Evolutionary conservation across 2,888 invertebrate species (phyloP), one percentile per base, ranked within the genome.

Genomic region (Drosophila ustulata): DNA sequence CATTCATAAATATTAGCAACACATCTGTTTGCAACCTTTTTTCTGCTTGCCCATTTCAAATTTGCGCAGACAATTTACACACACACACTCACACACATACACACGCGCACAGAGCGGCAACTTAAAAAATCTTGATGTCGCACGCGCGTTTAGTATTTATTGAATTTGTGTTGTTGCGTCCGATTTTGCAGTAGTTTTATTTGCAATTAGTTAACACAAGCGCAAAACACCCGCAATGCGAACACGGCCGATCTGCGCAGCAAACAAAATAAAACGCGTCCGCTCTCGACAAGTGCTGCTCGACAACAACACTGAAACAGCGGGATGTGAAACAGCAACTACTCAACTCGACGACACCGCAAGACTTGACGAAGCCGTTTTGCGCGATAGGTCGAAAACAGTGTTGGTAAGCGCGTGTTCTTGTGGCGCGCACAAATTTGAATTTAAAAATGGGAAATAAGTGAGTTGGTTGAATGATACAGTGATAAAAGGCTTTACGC

Each of bases 121-220:
- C 50, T 78, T 51, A 58, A 66, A 67, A 67, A 66, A 73, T 73
- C 68, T 64, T 52, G 25, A 55, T n/a, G 57, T 57, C 64, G 51
- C 63, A n/a, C 39, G 18, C 47, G 26, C 52, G 39, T 39, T 50
- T 46, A n/a, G 30, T 32, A 26, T 47, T 56, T 75, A 69, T 78
- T 69, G 64, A 78, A 78, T 74, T 61, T 63, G 23, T 39, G 28
- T 28, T 28, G 5, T 28, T 75, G 30, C 53, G 59, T 25, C 69
- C 65, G 62, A 65, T 49, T 75, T 61, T 66, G 49, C 65, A 56
- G 51, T 70, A 63, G 70, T 66, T 76, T 68, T 57, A 62, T 79
- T 76, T 57, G 79, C 70, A 78, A 69, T 76, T 65, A 75, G 53
- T 75, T 51, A 62, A 49, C 75, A 53, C 51, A 68, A n/a, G 37